Base-by-base conservation (phyloP, 1,140 invertebrate genomes). In the Rhizoglyphus robini region DNA sequence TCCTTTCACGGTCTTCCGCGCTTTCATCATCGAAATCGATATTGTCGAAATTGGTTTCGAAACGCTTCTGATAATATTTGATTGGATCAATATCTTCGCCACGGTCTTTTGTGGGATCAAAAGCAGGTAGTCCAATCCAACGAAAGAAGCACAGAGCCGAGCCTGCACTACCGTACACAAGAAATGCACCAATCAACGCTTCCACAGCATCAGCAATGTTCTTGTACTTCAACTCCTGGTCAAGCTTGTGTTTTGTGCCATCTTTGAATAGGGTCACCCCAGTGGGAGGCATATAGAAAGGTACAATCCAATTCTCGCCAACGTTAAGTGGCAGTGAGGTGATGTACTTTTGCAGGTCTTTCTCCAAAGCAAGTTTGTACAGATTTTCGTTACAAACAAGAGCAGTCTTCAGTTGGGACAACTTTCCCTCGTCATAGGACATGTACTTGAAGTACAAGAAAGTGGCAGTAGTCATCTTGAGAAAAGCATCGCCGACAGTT, bases 401-500 rank as follows among this genome's bases (percentile, higher is more conserved):
- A 71, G 82, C 80, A 4, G 83, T 79, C 71, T 93, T 88, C 0
- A 92, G 73, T 38, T 79, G 74, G 0, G 88, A 88, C 0, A 93
- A 77, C 65, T 81, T 79, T 0, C 90, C 90, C 75, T 95, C 90
- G 67, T 83, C 81, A 64, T 81, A 81, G 0, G 75, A 73, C 0
- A 83, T 81, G 76, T 84, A 90, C 57, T 79, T 80, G 67, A 83
- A 81, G 71, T 83, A 86, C 13, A 92, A 73, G 72, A 83, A 88
- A 0, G 89, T 72, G 8, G 84, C 86, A 13, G 81, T 77, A 3
- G 83, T 82, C 69, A 87, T 86, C 76, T 95, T 96, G 0, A 95
- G 77, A 72, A 90, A 93, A 0, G 87, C 85, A 76, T 96, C 90
- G 0, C 91, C 91, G 20, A 95, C 78, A 0, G 86, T 87, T 76